These are phyloP conservation scores for Turdus rufiventris DNA, from an alignment of 2,113 vertebrate genomes.

Conservation along the genomic window DNA sequence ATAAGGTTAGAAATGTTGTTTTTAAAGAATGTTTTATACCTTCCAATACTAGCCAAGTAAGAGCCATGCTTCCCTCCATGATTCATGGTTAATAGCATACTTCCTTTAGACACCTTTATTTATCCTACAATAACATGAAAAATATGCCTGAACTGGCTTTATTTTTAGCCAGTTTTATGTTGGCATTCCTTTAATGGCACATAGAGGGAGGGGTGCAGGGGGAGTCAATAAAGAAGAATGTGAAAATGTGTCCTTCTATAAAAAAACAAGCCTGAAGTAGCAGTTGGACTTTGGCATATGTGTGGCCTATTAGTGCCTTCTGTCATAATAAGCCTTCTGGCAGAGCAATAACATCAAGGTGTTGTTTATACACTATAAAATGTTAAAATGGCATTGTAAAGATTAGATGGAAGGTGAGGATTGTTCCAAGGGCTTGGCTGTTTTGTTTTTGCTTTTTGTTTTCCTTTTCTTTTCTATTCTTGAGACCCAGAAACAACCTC, in stretches of 20 bases:
- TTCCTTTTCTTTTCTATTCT: neutral
- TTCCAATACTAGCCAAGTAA: conserved; percentile 6
- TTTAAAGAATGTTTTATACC: conserved; percentile 34
- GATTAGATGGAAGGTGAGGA: conserved; percentile 27
- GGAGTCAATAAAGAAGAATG: conserved; percentile 57
- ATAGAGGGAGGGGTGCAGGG: neutral
- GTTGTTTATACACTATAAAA: conserved; percentile 61
- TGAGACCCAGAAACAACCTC: neutral
- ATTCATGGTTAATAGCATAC: conserved; percentile 54
- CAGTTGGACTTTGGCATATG: conserved; percentile 41
- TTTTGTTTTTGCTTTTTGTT: neutral
- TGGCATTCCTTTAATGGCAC: conserved; percentile 28
- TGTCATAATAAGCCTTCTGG: conserved; percentile 47
- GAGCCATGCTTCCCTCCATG: neutral
- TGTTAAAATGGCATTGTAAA: conserved; percentile 52
- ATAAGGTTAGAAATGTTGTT: conserved; percentile 1
- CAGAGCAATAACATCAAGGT: conserved; percentile 53
- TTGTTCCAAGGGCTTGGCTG: neutral
- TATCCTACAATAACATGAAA: conserved; percentile 50
- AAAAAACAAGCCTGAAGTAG: conserved; percentile 33
- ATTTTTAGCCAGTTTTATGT: conserved; percentile 52
- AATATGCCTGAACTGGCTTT: conserved; percentile 50
- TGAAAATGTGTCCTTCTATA: conserved; percentile 53
- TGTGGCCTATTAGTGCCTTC: conserved; percentile 53
- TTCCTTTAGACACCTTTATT: conserved; percentile 58